Evolutionary conservation across 2,888 invertebrate genomes (phyloP).

Genomic region (Mesorhabditis spiculigera): DNA sequence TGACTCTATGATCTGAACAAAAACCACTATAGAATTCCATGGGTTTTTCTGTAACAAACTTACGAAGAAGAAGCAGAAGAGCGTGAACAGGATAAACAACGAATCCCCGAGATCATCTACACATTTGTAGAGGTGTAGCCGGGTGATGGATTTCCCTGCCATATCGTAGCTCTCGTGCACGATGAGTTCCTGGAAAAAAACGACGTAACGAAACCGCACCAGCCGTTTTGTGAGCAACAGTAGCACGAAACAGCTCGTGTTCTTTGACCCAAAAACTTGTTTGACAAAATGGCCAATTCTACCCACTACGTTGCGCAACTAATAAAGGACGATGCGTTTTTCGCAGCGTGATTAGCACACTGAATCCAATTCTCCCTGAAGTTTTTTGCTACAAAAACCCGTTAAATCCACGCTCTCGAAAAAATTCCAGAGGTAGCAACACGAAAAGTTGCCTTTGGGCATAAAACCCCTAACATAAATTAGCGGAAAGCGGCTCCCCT

Average conservation of each 20-base stretch:
- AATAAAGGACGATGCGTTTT: no score
- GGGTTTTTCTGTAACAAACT: constrained; percentile 6
- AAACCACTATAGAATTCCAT: background rate
- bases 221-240: background rate
- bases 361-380: no score
- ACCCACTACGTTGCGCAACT: no score
- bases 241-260: background rate
- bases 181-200: constrained; percentile 30
- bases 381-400: no score
- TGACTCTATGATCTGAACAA: background rate
- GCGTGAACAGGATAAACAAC: constrained; percentile 36
- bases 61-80: constrained; percentile 38
- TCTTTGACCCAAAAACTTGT: background rate
- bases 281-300: background rate
- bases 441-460: no score
- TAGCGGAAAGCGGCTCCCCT: no score
- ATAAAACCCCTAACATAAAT: no score
- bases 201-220: no score
- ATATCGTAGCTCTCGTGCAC: constrained; percentile 34
- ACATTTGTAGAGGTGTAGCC: constrained; percentile 42
- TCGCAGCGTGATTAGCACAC: no score
- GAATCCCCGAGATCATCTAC: constrained; percentile 39
- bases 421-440: no score
- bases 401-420: no score
- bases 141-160: constrained; percentile 27